These are phyloP conservation scores for Drosophila micromelanica DNA, from an alignment of 1,140 invertebrate species.

Conservation along the genomic window DNA sequence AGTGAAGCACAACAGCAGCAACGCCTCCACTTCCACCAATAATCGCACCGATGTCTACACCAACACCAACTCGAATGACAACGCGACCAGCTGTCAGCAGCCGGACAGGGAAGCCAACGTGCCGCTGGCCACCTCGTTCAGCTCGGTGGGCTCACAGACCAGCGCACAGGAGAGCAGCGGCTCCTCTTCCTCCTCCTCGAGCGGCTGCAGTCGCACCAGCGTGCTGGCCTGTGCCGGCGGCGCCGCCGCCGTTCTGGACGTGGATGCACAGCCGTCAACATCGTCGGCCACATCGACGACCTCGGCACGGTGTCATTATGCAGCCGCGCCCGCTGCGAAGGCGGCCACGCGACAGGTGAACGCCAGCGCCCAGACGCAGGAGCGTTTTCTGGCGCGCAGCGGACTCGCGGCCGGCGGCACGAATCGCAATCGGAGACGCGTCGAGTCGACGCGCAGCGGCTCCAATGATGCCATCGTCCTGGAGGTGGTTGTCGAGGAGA, in stretches of 20 bases:
- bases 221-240: constrained; percentile 14
- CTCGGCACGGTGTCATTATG: constrained; percentile 73
- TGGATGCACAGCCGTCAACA: constrained; percentile 72
- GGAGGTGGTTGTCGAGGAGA: constrained; percentile 68
- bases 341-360: constrained; percentile 62
- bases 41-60: constrained; percentile 68
- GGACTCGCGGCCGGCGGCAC: constrained; percentile 13
- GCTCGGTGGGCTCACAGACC: constrained; percentile 64
- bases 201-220: constrained; percentile 72
- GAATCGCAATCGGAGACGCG: constrained; percentile 14
- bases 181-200: too few relatives aligned
- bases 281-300: constrained; percentile 41
- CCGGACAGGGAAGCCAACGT: constrained; percentile 13
- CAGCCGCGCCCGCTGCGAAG: constrained; percentile 34
- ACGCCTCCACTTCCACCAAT: constrained; percentile 22
- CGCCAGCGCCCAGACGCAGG: constrained; percentile 77
- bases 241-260: constrained; percentile 12
- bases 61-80: constrained; percentile 79
- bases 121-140: constrained; percentile 53
- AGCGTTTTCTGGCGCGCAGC: constrained; percentile 64
- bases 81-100: constrained; percentile 9
- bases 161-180: constrained; percentile 45
- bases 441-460: constrained; percentile 35
- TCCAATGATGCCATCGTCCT: constrained; percentile 60
- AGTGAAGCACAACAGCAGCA: constrained; percentile 16